Percentiles rank a stretch among this genome's conserved stretches.
Evolutionary conservation across 1,140 invertebrate genomes (phyloP).

Genomic region (Leptopilina boulardi): DNA sequence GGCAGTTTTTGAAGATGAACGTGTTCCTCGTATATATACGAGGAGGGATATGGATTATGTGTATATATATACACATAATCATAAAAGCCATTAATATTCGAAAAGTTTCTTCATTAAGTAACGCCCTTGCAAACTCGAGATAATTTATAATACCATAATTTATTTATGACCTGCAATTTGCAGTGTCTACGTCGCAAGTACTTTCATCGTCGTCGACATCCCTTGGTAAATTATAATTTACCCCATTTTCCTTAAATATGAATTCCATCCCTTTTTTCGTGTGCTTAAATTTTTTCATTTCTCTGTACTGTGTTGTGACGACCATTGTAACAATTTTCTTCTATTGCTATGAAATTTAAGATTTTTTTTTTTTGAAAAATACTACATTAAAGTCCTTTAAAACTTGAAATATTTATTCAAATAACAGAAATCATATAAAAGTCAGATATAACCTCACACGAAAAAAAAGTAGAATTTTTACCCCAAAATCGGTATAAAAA

Average conservation of each 20-base stretch:
- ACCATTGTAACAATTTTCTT: too few relatives aligned
- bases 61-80: background rate
- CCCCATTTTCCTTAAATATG: background rate
- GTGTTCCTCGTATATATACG: too few relatives aligned
- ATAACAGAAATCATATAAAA: too few relatives aligned
- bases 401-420: too few relatives aligned
- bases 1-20: background rate
- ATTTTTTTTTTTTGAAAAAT: too few relatives aligned
- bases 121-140: constrained; percentile 26
- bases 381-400: too few relatives aligned
- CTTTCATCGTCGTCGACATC: constrained; percentile 23
- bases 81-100: constrained; percentile 25
- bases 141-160: constrained; percentile 30
- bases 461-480: too few relatives aligned
- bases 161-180: constrained; percentile 25
- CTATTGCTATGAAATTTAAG: too few relatives aligned
- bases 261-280: background rate
- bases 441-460: too few relatives aligned
- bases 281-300: background rate
- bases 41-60: too few relatives aligned
- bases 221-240: constrained; percentile 12
- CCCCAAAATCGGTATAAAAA: too few relatives aligned
- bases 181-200: background rate
- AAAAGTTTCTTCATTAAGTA: constrained; percentile 29
- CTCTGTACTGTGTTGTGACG: too few relatives aligned